Base-by-base conservation (phyloP, 1,140 invertebrate species). In the Carposina sasakii region DNA sequence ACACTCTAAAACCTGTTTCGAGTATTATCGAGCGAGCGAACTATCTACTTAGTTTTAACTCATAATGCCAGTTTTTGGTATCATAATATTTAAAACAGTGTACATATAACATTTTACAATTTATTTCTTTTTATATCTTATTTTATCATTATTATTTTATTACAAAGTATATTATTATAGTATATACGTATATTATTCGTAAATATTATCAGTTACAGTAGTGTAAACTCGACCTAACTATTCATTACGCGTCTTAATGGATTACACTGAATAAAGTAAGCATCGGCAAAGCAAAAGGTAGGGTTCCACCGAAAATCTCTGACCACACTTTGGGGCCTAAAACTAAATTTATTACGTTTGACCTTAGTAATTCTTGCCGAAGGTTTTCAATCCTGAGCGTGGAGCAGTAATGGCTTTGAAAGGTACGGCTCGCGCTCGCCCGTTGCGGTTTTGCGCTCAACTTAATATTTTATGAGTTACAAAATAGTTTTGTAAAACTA, bases 321-420 rank as follows among this genome's bases (percentile, higher is more conserved):
- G 66, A 77, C 75, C 77, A 63, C 75, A 78, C 73, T 75, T 81
- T 70, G 71, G 59, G 57, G 65, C 59, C 75, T 76, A 70, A 79
- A 81, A 79, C 74, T 71, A 77, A 81, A 81, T 81, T 81, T 79
- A 79, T 81, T 81, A 76, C 74, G 53, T 81, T 76, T 76, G 72
- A 76, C 76, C 77, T 81, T 76, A 73, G 72, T 76, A 76, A 76
- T 77, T 77, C 77, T 76, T 72, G 68, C 55, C 61, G 66, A 62
- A 71, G 72, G 66, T 75, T 72, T 76, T 76, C 67, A 64, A 69
- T 72, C 53, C 53, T 67, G 63, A 70, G 61, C 60, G 63, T 72
- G 66, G 65, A 67, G 67, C 57, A 70, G 75, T 68, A 68, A 67
- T 52, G 58, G 66, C 64, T 75, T 76, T 75, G 60, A 76, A 76